A percentile compares a stretch with the other conserved stretches of the same genome.
Conservation (phyloP, 2,797 vertebrate species). For the Cynodonichthys magdalenae region DNA sequence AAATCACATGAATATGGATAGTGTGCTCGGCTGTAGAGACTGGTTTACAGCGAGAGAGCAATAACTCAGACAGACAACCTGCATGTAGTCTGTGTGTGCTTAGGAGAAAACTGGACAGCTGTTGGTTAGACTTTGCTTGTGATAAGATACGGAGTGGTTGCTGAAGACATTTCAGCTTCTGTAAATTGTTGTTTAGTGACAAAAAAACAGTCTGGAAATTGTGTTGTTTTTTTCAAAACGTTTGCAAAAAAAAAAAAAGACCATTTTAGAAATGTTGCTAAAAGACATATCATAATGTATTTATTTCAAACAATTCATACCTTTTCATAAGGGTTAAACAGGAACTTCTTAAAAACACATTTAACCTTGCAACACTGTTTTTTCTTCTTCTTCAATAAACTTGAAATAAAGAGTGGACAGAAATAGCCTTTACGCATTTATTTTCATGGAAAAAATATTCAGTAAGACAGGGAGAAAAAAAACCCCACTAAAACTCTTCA, state of each 20-base stretch:
- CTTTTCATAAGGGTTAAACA: no score
- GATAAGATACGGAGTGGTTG: slow-evolving; percentile 13
- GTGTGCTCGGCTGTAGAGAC: slow-evolving; percentile 77
- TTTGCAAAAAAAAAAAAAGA: slow-evolving; percentile 17
- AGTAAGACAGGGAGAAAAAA: slow-evolving; percentile 6
- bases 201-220: not conserved
- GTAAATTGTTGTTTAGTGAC: not conserved
- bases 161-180: not conserved
- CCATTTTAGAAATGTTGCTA: no score
- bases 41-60: slow-evolving; percentile 72
- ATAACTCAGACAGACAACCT: slow-evolving; percentile 79
- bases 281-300: no score
- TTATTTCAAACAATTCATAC: no score
- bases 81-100: slow-evolving; percentile 65
- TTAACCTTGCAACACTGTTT: not conserved
- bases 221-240: not conserved
- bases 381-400: slow-evolving; percentile 50
- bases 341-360: no score
- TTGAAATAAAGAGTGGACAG: slow-evolving; percentile 46
- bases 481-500: slow-evolving; percentile 19
- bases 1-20: slow-evolving; percentile 87
- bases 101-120: slow-evolving; percentile 54
- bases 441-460: slow-evolving; percentile 31
- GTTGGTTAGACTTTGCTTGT: slow-evolving; percentile 27
- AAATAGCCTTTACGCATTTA: slow-evolving; percentile 53